These are phyloP conservation scores for Phoxinus phoxinus DNA, from an alignment of 2,113 vertebrate genomes.

Conservation along the genomic window DNA sequence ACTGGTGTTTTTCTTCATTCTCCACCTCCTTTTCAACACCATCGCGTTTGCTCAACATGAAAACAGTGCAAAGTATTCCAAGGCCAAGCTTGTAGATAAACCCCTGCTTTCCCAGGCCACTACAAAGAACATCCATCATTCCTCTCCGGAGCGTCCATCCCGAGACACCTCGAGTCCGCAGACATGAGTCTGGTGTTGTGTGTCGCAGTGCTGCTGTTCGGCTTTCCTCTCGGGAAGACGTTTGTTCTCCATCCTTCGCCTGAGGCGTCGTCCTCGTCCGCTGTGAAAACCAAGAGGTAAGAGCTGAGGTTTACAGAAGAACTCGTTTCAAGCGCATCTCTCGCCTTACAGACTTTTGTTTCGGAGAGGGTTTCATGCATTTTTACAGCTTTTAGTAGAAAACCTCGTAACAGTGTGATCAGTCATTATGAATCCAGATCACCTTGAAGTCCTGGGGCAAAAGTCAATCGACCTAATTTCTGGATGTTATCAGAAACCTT, in stretches of 20 bases:
- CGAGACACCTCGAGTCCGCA: conserved; percentile 3
- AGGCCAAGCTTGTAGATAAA: conserved; percentile 78
- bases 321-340: neutral
- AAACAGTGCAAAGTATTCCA: conserved; percentile 79
- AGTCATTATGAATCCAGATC: neutral
- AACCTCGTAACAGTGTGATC: neutral
- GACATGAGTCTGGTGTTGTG: conserved; percentile 63
- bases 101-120: conserved; percentile 73
- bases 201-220: conserved; percentile 57
- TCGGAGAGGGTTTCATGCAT: neutral
- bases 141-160: neutral
- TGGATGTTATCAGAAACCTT: neutral
- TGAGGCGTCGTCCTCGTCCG: conserved; percentile 47
- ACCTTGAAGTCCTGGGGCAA: too few species aligned
- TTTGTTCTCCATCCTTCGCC: conserved; percentile 66
- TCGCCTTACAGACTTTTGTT: neutral
- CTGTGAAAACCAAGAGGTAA: conserved; percentile 62
- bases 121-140: conserved; percentile 62
- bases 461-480: neutral
- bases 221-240: conserved; percentile 58
- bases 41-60: conserved; percentile 68
- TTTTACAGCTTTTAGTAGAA: neutral
- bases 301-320: neutral
- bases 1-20: conserved; percentile 22
- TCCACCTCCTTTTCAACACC: conserved; percentile 51